Evolutionary conservation across 92 coral and sea anemone genomes (phyloP).

Genomic region (Epizoanthus stellaris): DNA sequence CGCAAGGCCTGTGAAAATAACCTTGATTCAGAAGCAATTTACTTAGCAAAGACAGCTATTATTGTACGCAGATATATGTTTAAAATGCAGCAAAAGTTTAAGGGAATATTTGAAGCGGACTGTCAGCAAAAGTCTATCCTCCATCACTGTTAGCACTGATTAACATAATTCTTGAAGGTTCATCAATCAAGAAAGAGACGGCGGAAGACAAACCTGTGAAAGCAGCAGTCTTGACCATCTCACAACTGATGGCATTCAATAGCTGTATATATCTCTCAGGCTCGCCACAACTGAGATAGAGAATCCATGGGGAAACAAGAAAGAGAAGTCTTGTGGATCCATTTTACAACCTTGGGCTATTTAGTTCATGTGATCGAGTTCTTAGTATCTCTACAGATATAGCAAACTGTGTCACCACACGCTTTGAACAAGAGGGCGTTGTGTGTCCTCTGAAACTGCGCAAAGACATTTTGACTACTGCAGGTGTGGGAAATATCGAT

Average conservation of each 20-base stretch:
- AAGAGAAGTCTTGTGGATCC: constrained; percentile 11
- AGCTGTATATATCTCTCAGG: constrained; percentile 6
- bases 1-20: constrained; percentile 39
- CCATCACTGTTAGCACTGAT: constrained; percentile 46
- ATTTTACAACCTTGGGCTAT: constrained; percentile 22
- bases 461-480: constrained; percentile 10
- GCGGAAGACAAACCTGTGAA: constrained; percentile 36
- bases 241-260: constrained; percentile 44
- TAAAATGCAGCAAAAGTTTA: constrained; percentile 25
- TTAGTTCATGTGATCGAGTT: constrained; percentile 28
- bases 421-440: constrained; percentile 14
- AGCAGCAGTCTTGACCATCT: constrained; percentile 34
- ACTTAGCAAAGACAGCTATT: constrained; percentile 54
- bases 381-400: constrained; percentile 18
- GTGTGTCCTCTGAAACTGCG: constrained; percentile 39
- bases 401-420: constrained; percentile 13
- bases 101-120: constrained; percentile 50
- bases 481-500: constrained; percentile 36
- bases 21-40: constrained; percentile 58
- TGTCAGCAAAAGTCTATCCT: constrained; percentile 45
- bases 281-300: constrained; percentile 34
- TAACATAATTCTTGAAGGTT: constrained; percentile 48
- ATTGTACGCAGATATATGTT: constrained; percentile 54
- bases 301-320: constrained; percentile 23
- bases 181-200: constrained; percentile 23